Evolutionary conservation across 2,888 invertebrate genomes (phyloP).

Genomic region (Autographa pulchrina): DNA sequence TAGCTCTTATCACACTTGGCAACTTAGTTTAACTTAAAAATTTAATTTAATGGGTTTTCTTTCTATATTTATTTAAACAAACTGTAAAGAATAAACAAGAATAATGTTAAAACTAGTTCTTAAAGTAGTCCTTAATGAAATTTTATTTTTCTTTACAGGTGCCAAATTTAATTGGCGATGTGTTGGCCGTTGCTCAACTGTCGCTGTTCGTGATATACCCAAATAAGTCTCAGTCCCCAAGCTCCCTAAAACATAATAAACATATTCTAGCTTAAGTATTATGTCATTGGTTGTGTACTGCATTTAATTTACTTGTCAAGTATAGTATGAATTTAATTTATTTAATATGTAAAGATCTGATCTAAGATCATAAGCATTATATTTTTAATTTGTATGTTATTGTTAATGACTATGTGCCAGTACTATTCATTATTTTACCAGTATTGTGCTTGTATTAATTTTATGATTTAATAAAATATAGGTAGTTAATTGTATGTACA

Average conservation of each 20-base stretch:
- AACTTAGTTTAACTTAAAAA: too few species aligned
- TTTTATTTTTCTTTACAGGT: conserved; percentile 87
- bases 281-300: background rate
- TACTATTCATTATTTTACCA: background rate
- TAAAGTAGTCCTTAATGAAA: too few species aligned
- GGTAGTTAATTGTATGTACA: background rate
- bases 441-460: background rate
- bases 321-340: conserved; percentile 21
- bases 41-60: too few species aligned
- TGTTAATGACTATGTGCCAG: background rate
- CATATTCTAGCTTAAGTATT: conserved; percentile 64
- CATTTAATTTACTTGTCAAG: conserved; percentile 14
- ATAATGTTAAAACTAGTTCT: too few species aligned
- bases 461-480: background rate
- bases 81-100: too few species aligned
- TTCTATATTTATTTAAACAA: too few species aligned
- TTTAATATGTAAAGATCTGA: background rate
- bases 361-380: background rate
- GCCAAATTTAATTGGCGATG: conserved; percentile 94
- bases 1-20: too few species aligned
- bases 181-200: conserved; percentile 93
- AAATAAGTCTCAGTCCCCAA: conserved; percentile 67
- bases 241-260: conserved; percentile 69
- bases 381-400: conserved; percentile 3
- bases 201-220: conserved; percentile 94